Evolutionary conservation across 2,888 invertebrate genomes (phyloP), one percentile per base, ranked within the genome.

Genomic region (Dynastes tityus): DNA sequence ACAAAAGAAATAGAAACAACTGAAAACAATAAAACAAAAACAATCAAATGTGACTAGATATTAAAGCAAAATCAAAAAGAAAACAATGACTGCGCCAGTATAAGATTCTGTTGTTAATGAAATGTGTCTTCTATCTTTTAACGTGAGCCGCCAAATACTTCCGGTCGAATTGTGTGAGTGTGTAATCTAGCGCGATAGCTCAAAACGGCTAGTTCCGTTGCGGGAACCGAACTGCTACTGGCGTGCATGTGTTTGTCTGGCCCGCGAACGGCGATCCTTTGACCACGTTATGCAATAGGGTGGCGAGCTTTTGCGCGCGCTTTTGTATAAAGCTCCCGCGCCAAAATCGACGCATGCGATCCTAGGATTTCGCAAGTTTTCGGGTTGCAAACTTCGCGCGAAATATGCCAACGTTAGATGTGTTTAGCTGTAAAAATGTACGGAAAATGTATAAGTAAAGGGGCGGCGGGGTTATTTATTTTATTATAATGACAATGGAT

Each of bases 181-280:
- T 32, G n/a, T 40, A 40, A 16, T 22, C 16, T 55, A 55, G 5
- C 16, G n/a, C 55, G 55, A 13, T 16, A n/a, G 55, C 55, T n/a
- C n/a, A 22, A 55, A 55, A 63, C 76, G 76, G 64, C 65, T 65
- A 29, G 29, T 51, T 65, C 76, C 51, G 67, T 53, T 55, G 76
- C 76, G 55, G 53, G 51, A 76, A 55, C 73, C 63, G 78, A 77
- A 81, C 81, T 80, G 79, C 81, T 80, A 79, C 80, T 80, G 80
- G 45, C 45, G 55, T 55, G 16, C 77, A 77, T 65, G 55, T 63
- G 76, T 77, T 80, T 79, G 80, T 76, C 77, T 79, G 78, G 78
- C 75, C 78, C 67, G 63, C 78, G 45, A 45, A 51, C 64, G 61
- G 8, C 63, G 65, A 55, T 58, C 76, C 76, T 51, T 27, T 68